These are phyloP conservation scores for Ariolimax columbianus DNA, from an alignment of 2,888 invertebrate genomes.

Conservation along the genomic window DNA sequence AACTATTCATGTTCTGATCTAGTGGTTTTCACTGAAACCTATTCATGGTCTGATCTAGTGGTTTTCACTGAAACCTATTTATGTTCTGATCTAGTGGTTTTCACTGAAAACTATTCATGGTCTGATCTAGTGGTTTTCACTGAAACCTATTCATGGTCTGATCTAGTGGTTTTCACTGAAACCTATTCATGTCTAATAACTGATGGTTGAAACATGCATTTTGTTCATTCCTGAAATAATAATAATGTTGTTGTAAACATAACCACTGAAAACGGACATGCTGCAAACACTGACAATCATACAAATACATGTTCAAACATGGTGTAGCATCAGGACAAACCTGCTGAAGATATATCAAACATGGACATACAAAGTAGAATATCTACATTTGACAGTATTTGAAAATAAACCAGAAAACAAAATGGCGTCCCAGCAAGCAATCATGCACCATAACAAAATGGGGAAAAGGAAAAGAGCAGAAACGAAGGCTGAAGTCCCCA, in stretches of 20 bases:
- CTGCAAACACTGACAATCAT: neutral
- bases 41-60: neutral
- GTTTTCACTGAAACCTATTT: neutral
- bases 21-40: neutral
- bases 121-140: neutral
- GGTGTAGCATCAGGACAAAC: neutral
- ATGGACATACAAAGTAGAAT: neutral
- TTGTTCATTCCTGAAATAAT: neutral
- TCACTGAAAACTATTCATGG: neutral
- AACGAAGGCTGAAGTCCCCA: too few species aligned
- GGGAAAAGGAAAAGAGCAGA: neutral
- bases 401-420: neutral
- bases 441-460: neutral
- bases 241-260: neutral
- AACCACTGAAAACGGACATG: neutral
- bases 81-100: neutral
- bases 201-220: neutral
- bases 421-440: neutral
- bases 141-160: too few species aligned
- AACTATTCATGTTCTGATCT: neutral
- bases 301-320: neutral
- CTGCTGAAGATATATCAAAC: too few species aligned
- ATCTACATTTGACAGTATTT: neutral
- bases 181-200: neutral
- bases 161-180: too few species aligned